Base-by-base conservation (phyloP, 2,888 invertebrate genomes). In the Patella caerulea region DNA sequence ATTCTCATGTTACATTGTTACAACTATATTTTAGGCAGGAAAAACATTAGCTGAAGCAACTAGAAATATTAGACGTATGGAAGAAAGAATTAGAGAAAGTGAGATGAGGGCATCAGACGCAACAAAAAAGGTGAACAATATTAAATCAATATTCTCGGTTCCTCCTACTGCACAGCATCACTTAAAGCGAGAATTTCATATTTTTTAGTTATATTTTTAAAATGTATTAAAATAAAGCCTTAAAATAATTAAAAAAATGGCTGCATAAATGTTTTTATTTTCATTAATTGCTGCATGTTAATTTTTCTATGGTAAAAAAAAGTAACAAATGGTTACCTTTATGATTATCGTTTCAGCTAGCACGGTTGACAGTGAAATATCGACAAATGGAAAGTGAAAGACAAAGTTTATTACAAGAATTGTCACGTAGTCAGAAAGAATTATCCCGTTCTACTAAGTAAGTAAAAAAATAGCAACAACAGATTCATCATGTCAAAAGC, bases 21-120 rank as follows among this genome's bases (percentile, higher is more conserved):
- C 45, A 45, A 45, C 45, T 45, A 55, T 11, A 29, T 79, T 76
- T 53, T 76, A 90, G 89, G 88, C 88, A 7, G 90, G 90, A 76
- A 84, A 86, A 76, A 86, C 89, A 86, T 85, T 91, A 75, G 80
- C 84, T 17, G 90, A 90, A 73, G 90, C 90, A 83, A 89, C 87
- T 0, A 80, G 84, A 72, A 89, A 89, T 71, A 88, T 90, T 54
- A 82, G 86, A 75, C 79, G 88, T 34, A 87, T 91, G 84, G 91
- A 90, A 79, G 87, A 88, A 71, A 81, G 90, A 74, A 86, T 90
- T 69, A 80, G 88, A 74, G 90, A 89, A 15, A 87, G 90, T 7
- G 89, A 90, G 69, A 83, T 76, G 52, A 79, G 87, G 53, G 88
- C 90, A 12, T 82, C 86, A n/a, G 86, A 87, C 70, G 85, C 87